Base-by-base conservation (phyloP, 2,888 invertebrate genomes). In the Leptura quadrifasciata region DNA sequence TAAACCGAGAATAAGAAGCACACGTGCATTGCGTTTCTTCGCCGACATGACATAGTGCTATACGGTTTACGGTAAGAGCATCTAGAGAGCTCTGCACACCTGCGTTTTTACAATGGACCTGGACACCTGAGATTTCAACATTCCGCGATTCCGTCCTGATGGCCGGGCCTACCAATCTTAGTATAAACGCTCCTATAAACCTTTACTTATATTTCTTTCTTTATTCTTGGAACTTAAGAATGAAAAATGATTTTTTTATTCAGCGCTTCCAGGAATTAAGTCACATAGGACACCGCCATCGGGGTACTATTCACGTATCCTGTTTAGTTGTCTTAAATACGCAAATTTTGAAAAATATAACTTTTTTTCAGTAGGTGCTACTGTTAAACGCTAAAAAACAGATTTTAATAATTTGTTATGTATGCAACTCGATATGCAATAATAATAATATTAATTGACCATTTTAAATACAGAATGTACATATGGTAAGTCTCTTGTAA, bases 121-220 rank as follows among this genome's bases (percentile, higher is more conserved):
- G 86, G 84, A 87, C 87, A 87, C 87, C 87, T 87, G 87, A 87
- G 85, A 86, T 86, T 85, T 86, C 83, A 83, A 86, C 86, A 86
- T 87, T 86, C 86, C 86, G 85, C 85, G 85, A 84, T 82, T 79
- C 72, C 73, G 58, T 54, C 58, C 72, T 58, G 57, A 57, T 57
- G 75, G 78, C 80, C 73, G 76, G 76, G 72, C 79, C 75, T 69
- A 72, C 75, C 55, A 76, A 79, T 79, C 76, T 75, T 72, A 73
- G 73, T 74, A 74, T 77, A 75, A 61, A 70, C 47, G n/a, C 47
- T 47, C 47, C 68, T 72, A 76, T 78, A 73, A 69, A 78, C 64
- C 69, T 77, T 78, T 79, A 79, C 79, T 78, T 70, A 47, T 68
- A 72, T 54, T 55, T 54, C 27, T 55, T 52, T 55, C 71, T 69